Evolutionary conservation across 2,888 invertebrate species (phyloP).

Genomic region (Pachycephus smyrnensis): DNA sequence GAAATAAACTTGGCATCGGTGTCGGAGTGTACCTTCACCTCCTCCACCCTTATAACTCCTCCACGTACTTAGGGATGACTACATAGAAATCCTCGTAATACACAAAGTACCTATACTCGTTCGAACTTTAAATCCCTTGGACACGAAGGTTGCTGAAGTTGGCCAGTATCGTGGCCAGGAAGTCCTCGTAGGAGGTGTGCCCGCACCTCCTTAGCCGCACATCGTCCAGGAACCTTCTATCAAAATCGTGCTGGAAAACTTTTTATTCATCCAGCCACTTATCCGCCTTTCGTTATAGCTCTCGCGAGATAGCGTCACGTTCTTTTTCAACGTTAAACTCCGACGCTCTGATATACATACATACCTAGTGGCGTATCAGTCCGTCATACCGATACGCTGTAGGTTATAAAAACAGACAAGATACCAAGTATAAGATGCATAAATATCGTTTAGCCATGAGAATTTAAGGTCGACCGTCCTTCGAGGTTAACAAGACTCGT

Average conservation of each 20-base stretch:
- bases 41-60: neutral
- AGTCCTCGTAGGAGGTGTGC: slow-evolving; percentile 22
- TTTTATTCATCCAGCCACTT: slow-evolving; percentile 22
- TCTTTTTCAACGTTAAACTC: slow-evolving; percentile 31
- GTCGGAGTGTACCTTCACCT: neutral
- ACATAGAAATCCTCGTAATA: slow-evolving; percentile 42
- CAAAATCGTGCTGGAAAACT: neutral
- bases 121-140: slow-evolving; percentile 49
- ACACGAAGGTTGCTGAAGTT: slow-evolving; percentile 30
- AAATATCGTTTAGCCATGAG: neutral
- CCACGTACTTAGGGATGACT: neutral
- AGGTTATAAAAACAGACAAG: neutral
- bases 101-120: slow-evolving; percentile 22
- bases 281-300: slow-evolving; percentile 41
- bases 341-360: neutral
- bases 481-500: neutral
- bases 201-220: slow-evolving; percentile 15
- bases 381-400: too few relatives aligned
- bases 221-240: neutral
- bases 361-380: neutral
- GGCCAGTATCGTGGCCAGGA: slow-evolving; percentile 13
- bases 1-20: neutral
- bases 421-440: neutral
- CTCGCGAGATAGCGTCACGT: slow-evolving; percentile 36
- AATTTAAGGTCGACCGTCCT: neutral